Evolutionary conservation across 2,888 invertebrate genomes (phyloP), one percentile per base, ranked within the genome.

Genomic region (Phyllotreta striolata): DNA sequence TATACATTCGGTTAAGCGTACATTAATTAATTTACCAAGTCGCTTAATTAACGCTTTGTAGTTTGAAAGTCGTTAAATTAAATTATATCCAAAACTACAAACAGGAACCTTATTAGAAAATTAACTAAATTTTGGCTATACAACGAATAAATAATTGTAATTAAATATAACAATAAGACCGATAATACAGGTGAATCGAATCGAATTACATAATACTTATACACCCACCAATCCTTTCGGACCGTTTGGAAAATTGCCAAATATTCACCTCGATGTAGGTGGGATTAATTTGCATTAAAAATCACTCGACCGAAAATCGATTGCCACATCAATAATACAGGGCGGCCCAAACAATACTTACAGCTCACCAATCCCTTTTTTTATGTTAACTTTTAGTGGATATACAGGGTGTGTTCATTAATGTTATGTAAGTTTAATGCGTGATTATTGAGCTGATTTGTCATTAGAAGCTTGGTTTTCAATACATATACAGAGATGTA

Each of bases 11-110:
- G 35, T 13, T 46, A 46, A 14, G 6, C 5, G 13, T 12, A 24
- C 24, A 49, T 35, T 49, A 49, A 49, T 49, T 49, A 49, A 10
- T 9, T n/a, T 24, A 47, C 14, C 14, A 14, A 47, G 34, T 13
- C 34, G 14, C 14, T 47, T 47, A 47, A 47, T 47, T 47, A 47
- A 47, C 47, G n/a, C 5, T 8, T 34, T 47, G 24, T 47, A 13
- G 10, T 44, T 44, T 2, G 10, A 10, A 44, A 44, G 14, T 44
- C 10, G 10, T 44, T 44, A n/a, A 14, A 13, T 47, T 10, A 12
- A 49, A 49, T 49, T 35, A 47, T 49, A 37, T 7, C 49, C 49
- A 49, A n/a, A 24, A 1, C 24, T 24, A 24, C 24, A 24, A 24
- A 24, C 24, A 24, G 24, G 1, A 24, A 24, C 4, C 24, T 24